Evolutionary conservation across 2,888 invertebrate species (phyloP).

Genomic region (Harmothoe impar): DNA sequence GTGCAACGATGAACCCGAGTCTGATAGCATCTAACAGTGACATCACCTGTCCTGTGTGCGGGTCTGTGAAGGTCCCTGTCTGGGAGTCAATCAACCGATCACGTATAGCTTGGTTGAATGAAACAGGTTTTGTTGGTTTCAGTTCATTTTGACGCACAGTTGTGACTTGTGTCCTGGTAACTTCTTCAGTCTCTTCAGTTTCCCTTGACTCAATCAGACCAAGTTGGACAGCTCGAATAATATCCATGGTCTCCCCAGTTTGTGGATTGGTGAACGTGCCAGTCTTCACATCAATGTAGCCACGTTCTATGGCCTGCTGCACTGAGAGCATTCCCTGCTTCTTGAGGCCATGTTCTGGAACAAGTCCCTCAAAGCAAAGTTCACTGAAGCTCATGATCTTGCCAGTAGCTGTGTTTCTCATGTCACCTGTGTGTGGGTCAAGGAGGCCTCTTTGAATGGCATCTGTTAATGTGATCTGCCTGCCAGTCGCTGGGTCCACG

Average conservation of each 20-base stretch:
- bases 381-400: constrained; percentile 90
- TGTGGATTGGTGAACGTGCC: constrained; percentile 86
- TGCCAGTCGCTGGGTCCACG: constrained; percentile 87
- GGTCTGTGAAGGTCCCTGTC: constrained; percentile 85
- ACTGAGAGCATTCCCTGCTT: constrained; percentile 89
- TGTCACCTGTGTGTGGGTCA: constrained; percentile 92
- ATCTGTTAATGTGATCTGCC: constrained; percentile 91
- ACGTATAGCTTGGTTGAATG: constrained; percentile 91
- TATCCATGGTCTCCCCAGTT: constrained; percentile 83
- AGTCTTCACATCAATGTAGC: constrained; percentile 90
- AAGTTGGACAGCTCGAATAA: constrained; percentile 66
- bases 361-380: constrained; percentile 86
- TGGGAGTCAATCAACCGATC: constrained; percentile 91
- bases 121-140: constrained; percentile 84
- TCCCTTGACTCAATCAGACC: constrained; percentile 64
- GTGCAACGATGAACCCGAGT: constrained; percentile 68
- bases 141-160: background rate
- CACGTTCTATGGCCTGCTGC: constrained; percentile 90
- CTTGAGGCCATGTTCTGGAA: constrained; percentile 86
- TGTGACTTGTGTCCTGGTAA: background rate
- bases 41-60: constrained; percentile 85
- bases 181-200: constrained; percentile 32
- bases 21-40: constrained; percentile 67
- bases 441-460: constrained; percentile 94
- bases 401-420: constrained; percentile 87